A percentile compares a stretch with the other conserved stretches of the same genome.
phyloP scores from a whole-genome alignment of 1,140 invertebrate species.

The Drosophila lowei region DNA sequence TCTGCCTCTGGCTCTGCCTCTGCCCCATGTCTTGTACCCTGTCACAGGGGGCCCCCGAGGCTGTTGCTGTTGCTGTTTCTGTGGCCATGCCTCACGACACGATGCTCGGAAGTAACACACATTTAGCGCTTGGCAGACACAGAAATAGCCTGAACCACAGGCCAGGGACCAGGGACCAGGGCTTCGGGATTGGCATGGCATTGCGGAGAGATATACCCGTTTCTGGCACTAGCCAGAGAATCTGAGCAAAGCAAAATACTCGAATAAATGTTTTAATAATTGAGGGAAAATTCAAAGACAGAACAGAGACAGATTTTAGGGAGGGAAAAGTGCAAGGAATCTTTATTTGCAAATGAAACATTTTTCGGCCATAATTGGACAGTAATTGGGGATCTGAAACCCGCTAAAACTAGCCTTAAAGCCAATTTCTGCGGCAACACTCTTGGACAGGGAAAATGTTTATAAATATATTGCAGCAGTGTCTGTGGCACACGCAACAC shows the following conservation, averaged over 20 bases:
- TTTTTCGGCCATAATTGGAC: too few relatives aligned
- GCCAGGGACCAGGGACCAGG: slow-evolving; percentile 13
- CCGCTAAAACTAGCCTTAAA: slow-evolving; percentile 8
- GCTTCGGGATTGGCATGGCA: slow-evolving; percentile 26
- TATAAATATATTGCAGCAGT: slow-evolving; percentile 66
- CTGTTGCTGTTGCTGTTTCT: slow-evolving; percentile 29
- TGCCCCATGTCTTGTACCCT: slow-evolving; percentile 56
- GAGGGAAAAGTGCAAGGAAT: background rate
- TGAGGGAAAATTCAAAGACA: slow-evolving; percentile 2
- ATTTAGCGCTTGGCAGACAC: slow-evolving; percentile 77
- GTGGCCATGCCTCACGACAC: slow-evolving; percentile 73
- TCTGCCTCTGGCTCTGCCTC: background rate
- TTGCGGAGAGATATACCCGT: slow-evolving; percentile 19
- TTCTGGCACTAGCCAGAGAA: slow-evolving; percentile 26
- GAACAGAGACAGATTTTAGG: background rate
- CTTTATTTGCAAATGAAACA: too few relatives aligned
- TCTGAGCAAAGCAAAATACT: slow-evolving; percentile 16
- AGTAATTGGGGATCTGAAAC: background rate
- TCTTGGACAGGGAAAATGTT: slow-evolving; percentile 61
- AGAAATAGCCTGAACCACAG: slow-evolving; percentile 46
- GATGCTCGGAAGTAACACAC: slow-evolving; percentile 76
- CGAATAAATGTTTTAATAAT: slow-evolving; percentile 46
- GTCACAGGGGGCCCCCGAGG: slow-evolving; percentile 41
- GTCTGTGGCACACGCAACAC: slow-evolving; percentile 39
- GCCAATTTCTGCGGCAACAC: background rate